These are phyloP conservation scores for Gobio occitaniae DNA, from an alignment of 2,797 vertebrate genomes.

Conservation along the genomic window DNA sequence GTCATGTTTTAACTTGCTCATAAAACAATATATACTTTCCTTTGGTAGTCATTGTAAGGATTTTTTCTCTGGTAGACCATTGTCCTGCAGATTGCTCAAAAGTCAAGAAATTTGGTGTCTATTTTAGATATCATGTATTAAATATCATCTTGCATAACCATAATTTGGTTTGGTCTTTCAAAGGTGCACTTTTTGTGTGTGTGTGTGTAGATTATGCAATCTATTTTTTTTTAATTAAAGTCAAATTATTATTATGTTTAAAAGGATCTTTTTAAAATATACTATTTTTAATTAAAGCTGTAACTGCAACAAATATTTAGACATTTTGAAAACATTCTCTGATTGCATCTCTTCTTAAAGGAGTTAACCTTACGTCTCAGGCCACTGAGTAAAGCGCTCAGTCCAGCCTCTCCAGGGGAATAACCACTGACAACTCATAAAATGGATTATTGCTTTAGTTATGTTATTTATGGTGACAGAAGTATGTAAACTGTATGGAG, in stretches of 20 bases:
- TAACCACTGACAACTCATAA: constrained; percentile 64
- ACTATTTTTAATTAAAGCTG: constrained; percentile 32
- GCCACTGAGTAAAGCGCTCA: constrained; percentile 47
- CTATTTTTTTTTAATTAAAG: not conserved
- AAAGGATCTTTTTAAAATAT: constrained; percentile 28
- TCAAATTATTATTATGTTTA: constrained; percentile 9
- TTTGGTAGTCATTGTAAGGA: not conserved
- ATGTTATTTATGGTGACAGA: constrained; percentile 62
- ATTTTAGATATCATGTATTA: not conserved
- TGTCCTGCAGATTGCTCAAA: not conserved
- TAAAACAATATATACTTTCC: not conserved
- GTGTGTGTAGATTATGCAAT: not conserved
- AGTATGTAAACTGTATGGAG: constrained; percentile 63
- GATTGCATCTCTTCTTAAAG: constrained; percentile 50
- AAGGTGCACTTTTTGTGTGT: not conserved
- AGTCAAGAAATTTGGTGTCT: not conserved
- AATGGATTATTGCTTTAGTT: constrained; percentile 63
- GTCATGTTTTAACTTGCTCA: constrained; percentile 55
- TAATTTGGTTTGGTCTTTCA: not conserved
- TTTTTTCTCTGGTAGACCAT: not conserved
- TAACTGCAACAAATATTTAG: constrained; percentile 53
- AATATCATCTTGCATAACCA: not conserved
- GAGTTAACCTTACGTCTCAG: constrained; percentile 56
- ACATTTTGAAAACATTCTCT: constrained; percentile 48
- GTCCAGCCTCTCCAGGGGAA: constrained; percentile 58